phyloP scores from a whole-genome alignment of 1,140 invertebrate genomes.

The Philopotamus ludificatus region DNA sequence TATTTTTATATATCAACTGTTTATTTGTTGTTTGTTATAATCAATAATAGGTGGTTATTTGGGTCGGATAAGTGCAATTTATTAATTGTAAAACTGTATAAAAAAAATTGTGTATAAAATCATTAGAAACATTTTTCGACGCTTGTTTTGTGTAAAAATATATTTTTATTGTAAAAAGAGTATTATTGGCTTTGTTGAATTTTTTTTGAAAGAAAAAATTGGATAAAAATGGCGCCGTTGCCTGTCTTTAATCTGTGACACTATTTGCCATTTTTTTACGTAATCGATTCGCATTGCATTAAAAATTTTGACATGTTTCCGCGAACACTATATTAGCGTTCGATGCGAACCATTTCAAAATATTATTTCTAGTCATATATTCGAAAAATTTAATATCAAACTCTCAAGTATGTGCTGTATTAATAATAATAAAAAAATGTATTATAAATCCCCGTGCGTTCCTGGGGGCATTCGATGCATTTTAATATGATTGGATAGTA shows the following conservation, averaged over 20 bases:
- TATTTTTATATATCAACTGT: conserved; percentile 28
- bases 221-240: no score
- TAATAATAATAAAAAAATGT: no score
- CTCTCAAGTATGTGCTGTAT: no score
- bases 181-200: conserved; percentile 22
- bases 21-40: conserved; percentile 30
- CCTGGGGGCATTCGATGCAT: no score
- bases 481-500: no score
- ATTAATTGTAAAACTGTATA: conserved; percentile 33
- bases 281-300: no score
- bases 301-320: no score
- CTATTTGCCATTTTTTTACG: no score
- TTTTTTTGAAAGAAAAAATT: no score
- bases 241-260: no score
- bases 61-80: conserved; percentile 38
- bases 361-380: background rate
- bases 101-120: conserved; percentile 40
- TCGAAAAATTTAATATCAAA: background rate
- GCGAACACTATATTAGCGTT: no score
- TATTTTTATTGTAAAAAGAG: conserved; percentile 6
- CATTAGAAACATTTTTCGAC: conserved; percentile 4
- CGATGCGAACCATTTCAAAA: background rate
- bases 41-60: conserved; percentile 28
- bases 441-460: no score
- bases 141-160: conserved; percentile 16